Base-by-base conservation (phyloP, 2,797 vertebrate genomes). In the Alosa sapidissima region DNA sequence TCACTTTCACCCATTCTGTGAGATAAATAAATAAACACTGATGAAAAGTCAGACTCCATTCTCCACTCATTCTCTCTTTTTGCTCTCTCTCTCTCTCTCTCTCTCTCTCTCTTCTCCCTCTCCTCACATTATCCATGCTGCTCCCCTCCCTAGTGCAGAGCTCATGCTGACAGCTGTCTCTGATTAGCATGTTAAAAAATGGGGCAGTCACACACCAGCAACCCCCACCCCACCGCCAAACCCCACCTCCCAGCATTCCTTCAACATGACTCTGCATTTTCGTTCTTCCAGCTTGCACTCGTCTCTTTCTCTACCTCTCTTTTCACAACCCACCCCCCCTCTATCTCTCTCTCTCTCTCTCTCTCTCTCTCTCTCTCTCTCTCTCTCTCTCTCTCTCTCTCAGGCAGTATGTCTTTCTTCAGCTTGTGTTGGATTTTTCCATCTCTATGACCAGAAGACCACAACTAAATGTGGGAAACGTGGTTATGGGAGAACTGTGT, bases 111-210 rank as follows among this genome's bases (percentile, higher is more conserved):
- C 51, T 52, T 52, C 13, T 33, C 28, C n/a, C 33, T 21, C 41
- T 78, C 7, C 72, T 47, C 33, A 78, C 19, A 47, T 78, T 2
- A 78, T 5, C 14, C 72, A 21, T 78, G 6, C 72, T 78, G 5
- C 41, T 47, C 41, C 41, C 72, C 72, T 78, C 36, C 72, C 72
- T 21, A 45, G 72, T 86, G 88, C 88, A 87, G 91, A 90, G 88
- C 88, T 91, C 93, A 93, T 91, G 90, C 92, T 95, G 94, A 96
- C 95, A 96, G 95, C 95, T 96, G 95, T 94, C 92, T 95, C 94
- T 95, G 94, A 96, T 96, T 96, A 96, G 92, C 92, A 91, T 93
- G 93, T 92, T 95, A 93, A 96, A 95, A 95, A 95, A 96, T 94
- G 93, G 93, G 90, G 92, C 93, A 94, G 94, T 95, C 94, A 95